Evolutionary conservation across 2,888 invertebrate species (phyloP).

Genomic region (Dyspetes luteomarginatus): DNA sequence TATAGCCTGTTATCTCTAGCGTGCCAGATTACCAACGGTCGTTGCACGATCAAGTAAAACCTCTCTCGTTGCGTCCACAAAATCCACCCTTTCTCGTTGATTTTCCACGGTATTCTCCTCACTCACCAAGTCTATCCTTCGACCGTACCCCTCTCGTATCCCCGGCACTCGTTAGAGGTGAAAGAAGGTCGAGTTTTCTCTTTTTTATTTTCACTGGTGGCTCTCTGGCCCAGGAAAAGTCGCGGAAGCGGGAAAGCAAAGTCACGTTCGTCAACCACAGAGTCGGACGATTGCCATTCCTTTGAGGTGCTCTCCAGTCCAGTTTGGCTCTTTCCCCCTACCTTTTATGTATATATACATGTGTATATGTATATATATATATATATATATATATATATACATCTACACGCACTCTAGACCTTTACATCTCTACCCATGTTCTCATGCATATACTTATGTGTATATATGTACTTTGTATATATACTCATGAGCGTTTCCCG

Average conservation of each 20-base stretch:
- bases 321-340: constrained; percentile 54
- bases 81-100: constrained; percentile 19
- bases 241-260: constrained; percentile 70
- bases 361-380: not conserved
- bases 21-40: constrained; percentile 27
- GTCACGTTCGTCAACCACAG: constrained; percentile 78
- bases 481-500: not conserved
- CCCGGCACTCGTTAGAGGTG: constrained; percentile 69
- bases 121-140: constrained; percentile 1
- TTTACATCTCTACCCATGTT: not conserved
- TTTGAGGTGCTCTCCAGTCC: constrained; percentile 70
- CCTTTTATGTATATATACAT: constrained; percentile 12
- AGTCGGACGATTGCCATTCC: constrained; percentile 73
- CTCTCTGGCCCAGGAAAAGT: constrained; percentile 25
- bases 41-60: constrained; percentile 48
- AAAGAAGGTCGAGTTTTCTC: constrained; percentile 67
- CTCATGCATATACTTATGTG: constrained; percentile 1
- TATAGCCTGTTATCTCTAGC: constrained; percentile 38
- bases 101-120: constrained; percentile 24
- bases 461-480: not conserved
- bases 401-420: not conserved
- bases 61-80: constrained; percentile 22
- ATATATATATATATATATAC: not conserved
- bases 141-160: constrained; percentile 12
- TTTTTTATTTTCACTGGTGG: constrained; percentile 46